Percentiles rank a stretch among this genome's conserved stretches.
phyloP scores from a whole-genome alignment of 2,113 vertebrate species.

The Prunella fulvescens region DNA sequence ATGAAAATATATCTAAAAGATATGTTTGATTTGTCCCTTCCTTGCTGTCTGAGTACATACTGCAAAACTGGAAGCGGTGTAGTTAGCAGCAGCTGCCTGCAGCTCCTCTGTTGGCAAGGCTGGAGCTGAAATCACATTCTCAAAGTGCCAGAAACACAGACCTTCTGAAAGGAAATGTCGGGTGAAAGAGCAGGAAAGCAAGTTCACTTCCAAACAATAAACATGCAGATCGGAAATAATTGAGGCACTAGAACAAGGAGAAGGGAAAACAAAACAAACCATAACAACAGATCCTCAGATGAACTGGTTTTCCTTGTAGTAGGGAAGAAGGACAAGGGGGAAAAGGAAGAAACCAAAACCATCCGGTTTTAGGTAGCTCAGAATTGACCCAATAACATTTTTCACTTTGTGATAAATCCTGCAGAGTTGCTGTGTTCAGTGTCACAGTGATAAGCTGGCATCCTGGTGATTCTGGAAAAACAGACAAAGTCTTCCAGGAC shows the following conservation, averaged over 20 bases:
- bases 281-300: background rate
- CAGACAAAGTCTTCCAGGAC: background rate
- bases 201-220: slow-evolving; percentile 24
- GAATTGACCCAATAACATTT: background rate
- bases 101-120: slow-evolving; percentile 23
- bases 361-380: background rate
- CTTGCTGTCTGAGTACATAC: background rate
- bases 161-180: background rate
- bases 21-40: background rate
- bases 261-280: slow-evolving; percentile 36
- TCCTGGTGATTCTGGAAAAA: background rate
- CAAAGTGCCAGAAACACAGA: slow-evolving; percentile 61
- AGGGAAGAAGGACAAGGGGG: background rate
- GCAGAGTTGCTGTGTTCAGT: background rate
- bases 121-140: slow-evolving; percentile 48
- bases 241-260: slow-evolving; percentile 24
- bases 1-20: background rate
- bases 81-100: slow-evolving; percentile 47
- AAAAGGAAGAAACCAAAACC: background rate
- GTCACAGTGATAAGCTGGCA: background rate
- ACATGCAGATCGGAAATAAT: slow-evolving; percentile 35
- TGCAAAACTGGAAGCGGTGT: background rate
- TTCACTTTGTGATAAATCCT: background rate
- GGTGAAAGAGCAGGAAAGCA: slow-evolving; percentile 59
- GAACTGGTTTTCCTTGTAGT: background rate